Base-by-base conservation (phyloP, 2,888 invertebrate species). In the Acanthococcus lagerstroemiae region DNA sequence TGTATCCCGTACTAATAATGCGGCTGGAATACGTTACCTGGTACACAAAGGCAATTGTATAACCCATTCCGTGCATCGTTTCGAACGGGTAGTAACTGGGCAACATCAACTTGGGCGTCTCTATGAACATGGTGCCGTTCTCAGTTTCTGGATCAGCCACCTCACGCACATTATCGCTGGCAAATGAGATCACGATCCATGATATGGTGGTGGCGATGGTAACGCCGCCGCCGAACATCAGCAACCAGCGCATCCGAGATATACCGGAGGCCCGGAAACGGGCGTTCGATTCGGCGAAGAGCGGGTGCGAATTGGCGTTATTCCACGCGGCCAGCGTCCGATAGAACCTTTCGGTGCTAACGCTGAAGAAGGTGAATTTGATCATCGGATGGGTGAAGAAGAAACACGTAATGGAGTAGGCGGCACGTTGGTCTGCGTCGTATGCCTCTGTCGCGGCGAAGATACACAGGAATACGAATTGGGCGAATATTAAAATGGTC, bases 301-400 rank as follows among this genome's bases (percentile, higher is more conserved):
- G 75, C 0, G 90, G 89, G 77, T 91, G 90, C 63, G 86, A 84
- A 76, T 90, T 89, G 0, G 66, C 63, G 7, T 69, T 67, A 75
- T 90, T 90, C 90, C 90, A 91, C 68, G 88, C 84, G 27, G 84
- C 86, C 46, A 90, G 75, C 0, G 88, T 88, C 73, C 89, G 84
- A 71, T 73, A 75, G 68, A 74, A 74, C 86, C 67, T 83, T 73
- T 87, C 87, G 22, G 86, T 84, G 70, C 85, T 83, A 4, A 85
- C 72, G 0, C 85, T 89, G 72, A 90, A 84, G 76, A 87, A 90
- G 12, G 82, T 69, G 70, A 86, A 78, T 75, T 91, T 90, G 37
- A 87, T 86, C 44, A 89, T 73, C 66, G 85, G 82, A 73, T 90
- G 90, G 0, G 86, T 80, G 75, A 90, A 90, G 77, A 89, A 90